Evolutionary conservation across 2,113 vertebrate species (phyloP).

Genomic region (Ailurus styani): DNA sequence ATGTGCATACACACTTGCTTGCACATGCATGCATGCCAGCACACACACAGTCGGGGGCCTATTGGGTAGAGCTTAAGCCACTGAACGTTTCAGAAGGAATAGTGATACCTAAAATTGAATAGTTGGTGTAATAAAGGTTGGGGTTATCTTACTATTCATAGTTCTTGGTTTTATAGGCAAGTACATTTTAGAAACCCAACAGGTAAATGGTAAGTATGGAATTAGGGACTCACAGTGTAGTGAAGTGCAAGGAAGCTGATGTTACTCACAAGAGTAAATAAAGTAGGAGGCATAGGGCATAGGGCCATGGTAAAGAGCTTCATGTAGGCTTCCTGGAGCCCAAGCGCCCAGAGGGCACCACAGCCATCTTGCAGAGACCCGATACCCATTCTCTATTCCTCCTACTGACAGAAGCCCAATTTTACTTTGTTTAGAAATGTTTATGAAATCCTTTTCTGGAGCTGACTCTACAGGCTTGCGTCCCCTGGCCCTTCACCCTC

Average conservation of each 20-base stretch:
- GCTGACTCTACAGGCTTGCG: not conserved
- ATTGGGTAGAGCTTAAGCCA: not conserved
- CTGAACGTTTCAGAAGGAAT: not conserved
- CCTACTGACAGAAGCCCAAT: not conserved
- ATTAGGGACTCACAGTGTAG: not conserved
- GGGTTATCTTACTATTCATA: not conserved
- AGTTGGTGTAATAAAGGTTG: not conserved
- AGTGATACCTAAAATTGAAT: not conserved
- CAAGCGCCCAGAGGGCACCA: rapidly evolving
- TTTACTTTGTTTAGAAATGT: not conserved
- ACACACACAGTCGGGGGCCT: not conserved
- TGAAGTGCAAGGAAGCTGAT: not conserved
- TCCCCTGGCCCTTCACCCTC: not conserved
- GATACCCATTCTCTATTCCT: not conserved
- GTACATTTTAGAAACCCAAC: not conserved
- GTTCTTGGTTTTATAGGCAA: not conserved
- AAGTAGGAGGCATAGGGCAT: not conserved
- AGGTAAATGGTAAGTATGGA: not conserved
- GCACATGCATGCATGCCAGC: rapidly evolving
- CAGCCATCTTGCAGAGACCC: not conserved
- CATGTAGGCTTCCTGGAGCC: not conserved
- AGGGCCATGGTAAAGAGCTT: not conserved
- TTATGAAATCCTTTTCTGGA: not conserved
- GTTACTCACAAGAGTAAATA: not conserved
- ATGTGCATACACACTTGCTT: no score